Conservation (phyloP, 2,113 vertebrate genomes). For the Anolis carolinensis region DNA sequence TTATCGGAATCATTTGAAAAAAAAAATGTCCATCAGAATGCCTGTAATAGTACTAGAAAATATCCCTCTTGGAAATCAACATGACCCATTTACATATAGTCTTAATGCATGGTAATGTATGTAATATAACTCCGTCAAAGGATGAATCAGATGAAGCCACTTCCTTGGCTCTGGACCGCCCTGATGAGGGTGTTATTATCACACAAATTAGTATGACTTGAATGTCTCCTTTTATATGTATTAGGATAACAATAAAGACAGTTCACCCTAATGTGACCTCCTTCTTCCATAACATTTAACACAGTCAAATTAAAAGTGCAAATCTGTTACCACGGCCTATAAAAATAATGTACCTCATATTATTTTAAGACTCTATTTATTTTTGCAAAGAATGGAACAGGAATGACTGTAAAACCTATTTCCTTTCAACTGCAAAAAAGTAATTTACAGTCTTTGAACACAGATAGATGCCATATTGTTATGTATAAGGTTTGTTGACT, state of each 20-base stretch:
- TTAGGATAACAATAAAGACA: conserved; percentile 66
- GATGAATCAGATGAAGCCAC: conserved; percentile 61
- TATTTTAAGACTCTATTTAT: conserved; percentile 58
- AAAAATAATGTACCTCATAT: conserved; percentile 56
- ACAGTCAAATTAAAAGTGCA: conserved; percentile 62
- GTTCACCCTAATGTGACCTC: conserved; percentile 56
- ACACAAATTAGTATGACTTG: conserved; percentile 59
- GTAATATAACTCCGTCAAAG: conserved; percentile 62
- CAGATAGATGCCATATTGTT: conserved; percentile 46
- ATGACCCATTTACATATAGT: conserved; percentile 51
- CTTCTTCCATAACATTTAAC: conserved; percentile 67
- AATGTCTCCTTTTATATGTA: conserved; percentile 65
- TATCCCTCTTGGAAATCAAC: neutral
- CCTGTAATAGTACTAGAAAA: neutral
- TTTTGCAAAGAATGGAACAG: conserved; percentile 2
- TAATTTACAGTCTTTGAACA: conserved; percentile 40
- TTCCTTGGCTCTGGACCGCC: conserved; percentile 62
- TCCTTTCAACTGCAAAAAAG: conserved; percentile 35
- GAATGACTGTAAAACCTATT: neutral
- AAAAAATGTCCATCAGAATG: neutral
- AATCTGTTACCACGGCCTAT: conserved; percentile 58
- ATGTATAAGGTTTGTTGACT: conserved; percentile 37
- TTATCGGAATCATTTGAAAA: neutral
- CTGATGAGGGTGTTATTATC: conserved; percentile 67
- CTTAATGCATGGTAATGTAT: conserved; percentile 57